phyloP scores from a whole-genome alignment of 2,888 invertebrate genomes.

The Protonemura montana region DNA sequence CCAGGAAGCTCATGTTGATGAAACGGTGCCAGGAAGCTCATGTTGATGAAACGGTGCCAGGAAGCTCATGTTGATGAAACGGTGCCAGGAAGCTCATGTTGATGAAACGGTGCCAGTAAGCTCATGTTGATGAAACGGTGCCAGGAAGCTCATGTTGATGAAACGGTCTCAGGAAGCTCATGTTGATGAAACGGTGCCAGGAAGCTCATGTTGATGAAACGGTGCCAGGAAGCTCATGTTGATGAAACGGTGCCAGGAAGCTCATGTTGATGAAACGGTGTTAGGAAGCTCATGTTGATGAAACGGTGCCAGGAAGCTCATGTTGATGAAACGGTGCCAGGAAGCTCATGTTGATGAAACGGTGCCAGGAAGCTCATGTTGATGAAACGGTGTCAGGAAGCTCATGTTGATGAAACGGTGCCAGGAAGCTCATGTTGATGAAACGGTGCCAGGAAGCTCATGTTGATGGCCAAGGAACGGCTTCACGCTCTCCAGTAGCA shows the following conservation, averaged over 20 bases:
- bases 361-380: neutral
- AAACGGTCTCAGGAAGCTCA: neutral
- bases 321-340: neutral
- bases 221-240: neutral
- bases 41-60: neutral
- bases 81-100: neutral
- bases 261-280: neutral
- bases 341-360: neutral
- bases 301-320: neutral
- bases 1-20: neutral
- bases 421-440: too few relatives aligned
- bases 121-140: neutral
- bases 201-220: neutral
- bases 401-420: too few relatives aligned
- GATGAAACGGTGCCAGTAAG: neutral
- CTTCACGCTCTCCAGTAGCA: neutral
- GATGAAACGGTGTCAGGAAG: too few relatives aligned
- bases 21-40: neutral
- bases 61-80: neutral
- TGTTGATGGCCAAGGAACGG: neutral
- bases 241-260: neutral
- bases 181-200: neutral
- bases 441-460: neutral
- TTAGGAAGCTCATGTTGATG: neutral
- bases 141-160: neutral